Percentiles rank a stretch among this genome's conserved stretches.
These are phyloP conservation scores for Cyanistes caeruleus DNA, from an alignment of 2,113 vertebrate genomes.

Conservation along the genomic window DNA sequence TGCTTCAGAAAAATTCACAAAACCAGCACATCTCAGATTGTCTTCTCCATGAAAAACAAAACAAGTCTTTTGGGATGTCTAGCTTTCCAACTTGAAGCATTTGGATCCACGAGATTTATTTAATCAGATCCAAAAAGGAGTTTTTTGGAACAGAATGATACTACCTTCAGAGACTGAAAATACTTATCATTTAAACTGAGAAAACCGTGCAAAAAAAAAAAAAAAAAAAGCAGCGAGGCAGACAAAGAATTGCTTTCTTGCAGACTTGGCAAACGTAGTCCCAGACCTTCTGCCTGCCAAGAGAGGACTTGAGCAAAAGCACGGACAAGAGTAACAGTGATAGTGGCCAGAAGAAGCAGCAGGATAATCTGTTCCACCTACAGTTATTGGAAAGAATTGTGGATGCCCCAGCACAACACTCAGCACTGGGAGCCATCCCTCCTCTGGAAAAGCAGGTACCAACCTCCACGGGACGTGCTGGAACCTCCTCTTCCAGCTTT, in stretches of 20 bases:
- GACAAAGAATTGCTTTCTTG: neutral
- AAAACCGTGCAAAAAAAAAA: neutral
- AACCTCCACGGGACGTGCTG: fast-evolving
- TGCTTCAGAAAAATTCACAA: neutral
- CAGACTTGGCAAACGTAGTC: neutral
- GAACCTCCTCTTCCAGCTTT: neutral
- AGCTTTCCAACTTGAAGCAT: neutral
- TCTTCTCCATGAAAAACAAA: neutral
- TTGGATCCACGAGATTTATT: neutral
- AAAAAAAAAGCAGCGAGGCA: neutral
- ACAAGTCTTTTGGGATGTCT: neutral
- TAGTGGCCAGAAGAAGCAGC: neutral
- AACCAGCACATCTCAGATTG: neutral
- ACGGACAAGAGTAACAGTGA: neutral
- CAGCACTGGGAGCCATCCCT: neutral
- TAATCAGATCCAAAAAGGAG: neutral
- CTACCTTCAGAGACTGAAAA: neutral
- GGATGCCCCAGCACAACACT: fast-evolving
- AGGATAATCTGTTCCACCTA: neutral
- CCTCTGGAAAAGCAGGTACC: neutral
- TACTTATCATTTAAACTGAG: neutral
- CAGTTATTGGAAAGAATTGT: fast-evolving
- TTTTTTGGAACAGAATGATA: neutral
- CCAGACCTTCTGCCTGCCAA: neutral
- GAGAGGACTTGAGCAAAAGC: neutral